Conservation (phyloP, 2,888 invertebrate species). For the Arrhopalites spinosus region DNA sequence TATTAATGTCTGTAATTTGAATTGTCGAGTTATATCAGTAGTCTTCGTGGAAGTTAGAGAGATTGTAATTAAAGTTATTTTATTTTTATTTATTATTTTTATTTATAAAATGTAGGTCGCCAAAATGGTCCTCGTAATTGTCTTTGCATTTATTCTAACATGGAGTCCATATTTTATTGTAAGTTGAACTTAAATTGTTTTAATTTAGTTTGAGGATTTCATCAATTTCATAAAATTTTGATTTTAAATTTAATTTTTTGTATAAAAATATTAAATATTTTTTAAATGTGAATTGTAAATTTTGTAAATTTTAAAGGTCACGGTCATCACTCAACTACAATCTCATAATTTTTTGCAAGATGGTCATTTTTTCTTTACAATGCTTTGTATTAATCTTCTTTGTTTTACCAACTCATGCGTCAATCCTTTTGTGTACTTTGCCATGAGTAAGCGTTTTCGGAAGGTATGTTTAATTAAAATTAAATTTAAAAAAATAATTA, state of each 20-base stretch:
- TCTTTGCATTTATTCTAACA: conserved; percentile 59
- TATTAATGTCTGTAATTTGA: too few species aligned
- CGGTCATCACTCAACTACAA: conserved; percentile 60
- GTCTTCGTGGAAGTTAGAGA: background rate
- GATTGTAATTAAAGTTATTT: background rate
- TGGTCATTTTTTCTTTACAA: conserved; percentile 61
- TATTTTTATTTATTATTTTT: background rate
- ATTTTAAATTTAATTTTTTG: too few species aligned
- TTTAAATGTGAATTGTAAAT: too few species aligned
- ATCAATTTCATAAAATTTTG: too few species aligned
- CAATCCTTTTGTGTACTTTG: conserved; percentile 62
- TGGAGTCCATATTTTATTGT: conserved; percentile 62
- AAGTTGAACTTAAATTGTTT: background rate
- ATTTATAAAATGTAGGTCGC: conserved; percentile 62
- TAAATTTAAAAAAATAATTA: too few species aligned
- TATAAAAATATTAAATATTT: too few species aligned
- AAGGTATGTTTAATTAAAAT: conserved; percentile 44
- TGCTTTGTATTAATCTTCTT: conserved; percentile 60
- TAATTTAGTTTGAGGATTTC: too few species aligned
- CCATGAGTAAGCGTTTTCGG: conserved; percentile 61
- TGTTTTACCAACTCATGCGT: conserved; percentile 62
- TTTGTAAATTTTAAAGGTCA: conserved; percentile 48
- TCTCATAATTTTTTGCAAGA: conserved; percentile 58
- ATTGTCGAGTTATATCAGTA: too few species aligned
- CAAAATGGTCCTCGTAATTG: conserved; percentile 61